phyloP scores from a whole-genome alignment of 2,113 vertebrate species.

The Pseudopodoces humilis region DNA sequence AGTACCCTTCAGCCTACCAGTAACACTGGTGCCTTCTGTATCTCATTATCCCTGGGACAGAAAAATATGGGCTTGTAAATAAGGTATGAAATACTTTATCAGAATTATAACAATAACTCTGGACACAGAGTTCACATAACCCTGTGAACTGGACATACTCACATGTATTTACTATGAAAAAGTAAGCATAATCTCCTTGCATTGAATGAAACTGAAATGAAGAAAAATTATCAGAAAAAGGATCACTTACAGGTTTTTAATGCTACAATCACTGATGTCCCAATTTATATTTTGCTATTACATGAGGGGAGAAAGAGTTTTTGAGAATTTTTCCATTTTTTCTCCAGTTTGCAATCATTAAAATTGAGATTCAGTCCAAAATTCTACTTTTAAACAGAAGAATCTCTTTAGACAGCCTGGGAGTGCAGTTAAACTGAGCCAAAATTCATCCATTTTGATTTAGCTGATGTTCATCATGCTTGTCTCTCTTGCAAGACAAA shows the following conservation, averaged over 20 bases:
- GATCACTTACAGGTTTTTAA: background rate
- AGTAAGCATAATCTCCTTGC: background rate
- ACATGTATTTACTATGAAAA: background rate
- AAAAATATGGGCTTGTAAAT: background rate
- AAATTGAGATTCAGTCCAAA: background rate
- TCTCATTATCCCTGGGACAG: background rate
- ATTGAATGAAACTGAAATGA: background rate
- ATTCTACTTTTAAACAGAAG: background rate
- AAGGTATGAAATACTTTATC: background rate
- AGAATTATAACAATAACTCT: background rate
- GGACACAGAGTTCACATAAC: too few relatives aligned
- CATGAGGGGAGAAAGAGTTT: background rate
- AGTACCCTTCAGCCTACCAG: background rate
- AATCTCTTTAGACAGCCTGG: background rate
- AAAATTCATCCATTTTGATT: background rate
- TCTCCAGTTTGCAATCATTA: background rate
- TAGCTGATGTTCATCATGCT: background rate
- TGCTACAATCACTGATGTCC: background rate
- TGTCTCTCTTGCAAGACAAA: background rate
- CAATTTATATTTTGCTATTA: background rate
- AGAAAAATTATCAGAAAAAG: background rate
- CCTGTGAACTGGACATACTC: background rate
- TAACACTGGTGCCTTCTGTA: background rate
- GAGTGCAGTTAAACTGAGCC: background rate
- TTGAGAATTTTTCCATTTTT: background rate